Evolutionary conservation across 2,888 invertebrate species (phyloP), one percentile per base, ranked within the genome.

Genomic region (Megamerina dolium): DNA sequence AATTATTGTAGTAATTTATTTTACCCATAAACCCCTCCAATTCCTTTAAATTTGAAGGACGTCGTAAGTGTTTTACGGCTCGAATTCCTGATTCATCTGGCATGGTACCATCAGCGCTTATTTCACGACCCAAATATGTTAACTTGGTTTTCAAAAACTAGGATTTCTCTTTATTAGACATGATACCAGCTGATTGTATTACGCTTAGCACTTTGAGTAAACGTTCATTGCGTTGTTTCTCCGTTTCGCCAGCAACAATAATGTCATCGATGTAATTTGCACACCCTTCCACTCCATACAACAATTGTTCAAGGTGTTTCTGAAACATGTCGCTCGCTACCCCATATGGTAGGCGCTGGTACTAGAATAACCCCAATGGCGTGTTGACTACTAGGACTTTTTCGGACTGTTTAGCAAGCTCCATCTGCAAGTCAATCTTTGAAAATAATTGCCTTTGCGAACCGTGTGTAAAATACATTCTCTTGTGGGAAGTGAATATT

Each of bases 191-290:
- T n/a, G n/a, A n/a, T n/a, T n/a, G n/a, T n/a, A n/a, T 16, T 13
- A 43, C 23, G 10, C 38, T 4, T 3, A 48, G 26, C 10, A 48
- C 46, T 29, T 20, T n/a, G 36, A 45, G 37, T 2, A 48, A 35
- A 16, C 38, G 30, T 4, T 19, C 12, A 5, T 42, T 17, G 19
- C 45, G 47, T 33, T 43, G 35, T 8, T 33, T 9, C n/a, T 40
- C 9, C 9, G 44, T 35, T 19, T 41, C 33, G 6, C 42, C 46
- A 8, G 46, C 26, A 12, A 47, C 20, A 10, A 51, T 33, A 12
- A 54, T 50, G 10, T 53, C 54, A 29, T 50, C 48, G 1, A 49
- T 10, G 21, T 51, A 54, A 21, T 48, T 50, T 2, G 38, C 43
- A 29, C 50, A 48, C 12, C 37, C 37, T 16, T 41, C 37, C n/a